Percentiles rank a stretch among this genome's conserved stretches.
Conservation (phyloP, 2,888 invertebrate species). For the Diarsia rubi region DNA sequence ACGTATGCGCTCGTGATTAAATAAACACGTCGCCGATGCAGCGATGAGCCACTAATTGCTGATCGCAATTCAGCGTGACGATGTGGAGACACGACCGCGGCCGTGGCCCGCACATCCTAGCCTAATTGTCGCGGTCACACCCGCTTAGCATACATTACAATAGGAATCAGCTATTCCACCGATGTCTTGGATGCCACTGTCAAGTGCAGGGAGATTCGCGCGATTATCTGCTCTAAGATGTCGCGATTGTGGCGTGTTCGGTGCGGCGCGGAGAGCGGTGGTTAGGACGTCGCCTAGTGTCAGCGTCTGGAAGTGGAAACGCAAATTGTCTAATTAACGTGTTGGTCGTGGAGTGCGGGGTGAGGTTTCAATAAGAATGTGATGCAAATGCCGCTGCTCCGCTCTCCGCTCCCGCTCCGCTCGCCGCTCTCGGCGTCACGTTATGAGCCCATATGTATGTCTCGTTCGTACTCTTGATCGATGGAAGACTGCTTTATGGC, state of each 20-base stretch:
- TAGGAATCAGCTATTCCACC: slow-evolving; percentile 82
- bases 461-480: slow-evolving; percentile 64
- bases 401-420: slow-evolving; percentile 8
- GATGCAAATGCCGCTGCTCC: slow-evolving; percentile 77
- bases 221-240: slow-evolving; percentile 66
- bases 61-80: slow-evolving; percentile 81
- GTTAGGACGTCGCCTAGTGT: slow-evolving; percentile 45
- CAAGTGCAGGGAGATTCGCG: slow-evolving; percentile 67
- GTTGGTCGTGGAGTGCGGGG: slow-evolving; percentile 73
- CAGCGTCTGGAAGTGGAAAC: slow-evolving; percentile 75
- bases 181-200: slow-evolving; percentile 79
- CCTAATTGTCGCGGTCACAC: slow-evolving; percentile 86
- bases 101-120: slow-evolving; percentile 76
- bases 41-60: slow-evolving; percentile 81
- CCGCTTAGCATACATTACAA: slow-evolving; percentile 88
- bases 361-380: slow-evolving; percentile 80
- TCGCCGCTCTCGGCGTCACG: slow-evolving; percentile 42
- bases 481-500: slow-evolving; percentile 69
- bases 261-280: slow-evolving; percentile 29
- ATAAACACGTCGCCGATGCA: slow-evolving; percentile 75
- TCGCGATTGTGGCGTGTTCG: slow-evolving; percentile 56
- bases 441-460: slow-evolving; percentile 73
- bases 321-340: slow-evolving; percentile 88
- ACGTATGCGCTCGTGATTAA: slow-evolving; percentile 84
- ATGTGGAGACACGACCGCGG: slow-evolving; percentile 75